These are phyloP conservation scores for Atopsyche davidsoni DNA, from an alignment of 1,140 invertebrate species.

Conservation along the genomic window DNA sequence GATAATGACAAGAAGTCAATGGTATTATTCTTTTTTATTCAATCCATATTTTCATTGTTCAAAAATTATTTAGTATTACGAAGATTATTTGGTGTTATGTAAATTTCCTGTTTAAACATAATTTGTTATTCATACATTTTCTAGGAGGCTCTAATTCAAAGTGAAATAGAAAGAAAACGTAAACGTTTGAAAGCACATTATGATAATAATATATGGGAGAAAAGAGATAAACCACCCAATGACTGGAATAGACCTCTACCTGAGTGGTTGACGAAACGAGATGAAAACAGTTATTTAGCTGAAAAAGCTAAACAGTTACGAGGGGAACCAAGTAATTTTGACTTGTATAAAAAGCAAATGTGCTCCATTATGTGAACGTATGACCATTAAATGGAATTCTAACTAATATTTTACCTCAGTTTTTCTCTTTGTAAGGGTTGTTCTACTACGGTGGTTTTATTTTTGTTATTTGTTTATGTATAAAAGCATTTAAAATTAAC, in stretches of 20 bases:
- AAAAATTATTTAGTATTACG: neutral
- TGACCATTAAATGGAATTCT: too few species aligned
- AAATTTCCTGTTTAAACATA: slow-evolving; percentile 3
- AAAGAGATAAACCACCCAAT: slow-evolving; percentile 62
- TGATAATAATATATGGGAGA: slow-evolving; percentile 71
- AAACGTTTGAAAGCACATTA: slow-evolving; percentile 60
- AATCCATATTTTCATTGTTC: slow-evolving; percentile 5
- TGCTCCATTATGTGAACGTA: neutral
- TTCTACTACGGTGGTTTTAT: too few species aligned
- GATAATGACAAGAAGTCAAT: slow-evolving; percentile 57
- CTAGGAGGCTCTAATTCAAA: slow-evolving; percentile 62
- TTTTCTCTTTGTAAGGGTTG: too few species aligned
- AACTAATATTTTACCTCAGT: too few species aligned
- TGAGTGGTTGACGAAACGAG: slow-evolving; percentile 60
- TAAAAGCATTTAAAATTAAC: too few species aligned
- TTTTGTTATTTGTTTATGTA: too few species aligned
- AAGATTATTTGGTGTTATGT: slow-evolving; percentile 6
- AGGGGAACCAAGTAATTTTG: slow-evolving; percentile 32
- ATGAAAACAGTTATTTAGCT: slow-evolving; percentile 60
- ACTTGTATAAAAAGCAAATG: neutral
- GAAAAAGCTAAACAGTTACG: slow-evolving; percentile 57
- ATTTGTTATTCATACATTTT: slow-evolving; percentile 31
- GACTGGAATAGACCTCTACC: slow-evolving; percentile 77
- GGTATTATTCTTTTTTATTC: slow-evolving; percentile 52
- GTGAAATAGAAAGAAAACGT: slow-evolving; percentile 59